These are phyloP conservation scores for Sinocyclocheilus rhinocerous DNA, from an alignment of 2,113 vertebrate species.

Conservation along the genomic window DNA sequence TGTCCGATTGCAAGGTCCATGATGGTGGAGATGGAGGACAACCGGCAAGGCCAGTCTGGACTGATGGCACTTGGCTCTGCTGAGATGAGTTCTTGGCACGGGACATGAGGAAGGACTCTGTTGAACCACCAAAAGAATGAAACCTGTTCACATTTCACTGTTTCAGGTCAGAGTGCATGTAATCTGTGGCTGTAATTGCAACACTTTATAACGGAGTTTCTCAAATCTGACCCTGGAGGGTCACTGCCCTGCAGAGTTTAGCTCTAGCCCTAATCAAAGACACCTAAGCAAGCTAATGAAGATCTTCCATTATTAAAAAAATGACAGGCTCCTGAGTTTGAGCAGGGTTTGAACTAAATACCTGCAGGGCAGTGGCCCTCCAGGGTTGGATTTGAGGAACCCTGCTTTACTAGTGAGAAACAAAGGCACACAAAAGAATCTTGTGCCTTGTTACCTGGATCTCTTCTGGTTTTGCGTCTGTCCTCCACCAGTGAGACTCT, in stretches of 20 bases:
- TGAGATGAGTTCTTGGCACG: constrained; percentile 64
- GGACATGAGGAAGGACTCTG: constrained; percentile 74
- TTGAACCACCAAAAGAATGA: constrained; percentile 13
- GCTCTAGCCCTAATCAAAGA: not conserved
- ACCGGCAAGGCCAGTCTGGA: constrained; percentile 36
- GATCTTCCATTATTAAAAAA: not conserved
- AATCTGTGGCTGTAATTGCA: not conserved
- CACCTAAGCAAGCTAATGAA: not conserved
- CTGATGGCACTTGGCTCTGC: constrained; percentile 49
- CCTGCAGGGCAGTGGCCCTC: not conserved
- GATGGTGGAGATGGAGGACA: constrained; percentile 71
- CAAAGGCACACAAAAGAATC: not conserved
- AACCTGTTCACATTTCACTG: not conserved
- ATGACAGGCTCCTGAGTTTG: not conserved
- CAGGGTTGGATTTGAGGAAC: not conserved
- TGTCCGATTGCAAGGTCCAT: constrained; percentile 73
- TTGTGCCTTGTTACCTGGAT: constrained; percentile 69
- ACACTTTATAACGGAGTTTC: not conserved
- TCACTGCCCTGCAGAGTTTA: not conserved
- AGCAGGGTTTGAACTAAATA: not conserved
- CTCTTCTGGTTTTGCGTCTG: constrained; percentile 71
- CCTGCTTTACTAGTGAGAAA: constrained; percentile 37
- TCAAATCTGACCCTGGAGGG: not conserved
- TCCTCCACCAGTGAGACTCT: constrained; percentile 74
- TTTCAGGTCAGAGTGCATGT: not conserved